A percentile compares a stretch with the other conserved stretches of the same genome.
phyloP scores from a whole-genome alignment of 2,113 vertebrate genomes.

The Engystomops pustulosus region DNA sequence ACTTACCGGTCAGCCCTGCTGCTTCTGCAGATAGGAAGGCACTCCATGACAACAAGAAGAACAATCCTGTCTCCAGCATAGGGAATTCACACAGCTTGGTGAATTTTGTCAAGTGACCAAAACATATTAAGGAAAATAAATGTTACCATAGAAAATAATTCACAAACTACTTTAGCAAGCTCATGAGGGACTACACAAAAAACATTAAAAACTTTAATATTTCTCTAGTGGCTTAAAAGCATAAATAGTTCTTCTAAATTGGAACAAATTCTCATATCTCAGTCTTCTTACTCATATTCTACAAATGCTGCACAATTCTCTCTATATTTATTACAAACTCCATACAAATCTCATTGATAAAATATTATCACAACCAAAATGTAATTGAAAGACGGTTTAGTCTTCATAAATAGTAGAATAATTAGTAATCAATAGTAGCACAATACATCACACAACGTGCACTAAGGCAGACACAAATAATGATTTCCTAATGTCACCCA shows the following conservation, averaged over 20 bases:
- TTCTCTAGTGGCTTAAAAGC: conserved; percentile 37
- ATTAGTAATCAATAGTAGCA: too few relatives aligned
- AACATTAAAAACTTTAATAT: neutral
- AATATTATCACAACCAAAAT: too few relatives aligned
- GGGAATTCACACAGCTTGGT: conserved; percentile 82
- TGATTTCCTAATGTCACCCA: too few relatives aligned
- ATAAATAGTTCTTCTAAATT: neutral
- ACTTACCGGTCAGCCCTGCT: conserved; percentile 80
- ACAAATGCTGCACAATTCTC: neutral
- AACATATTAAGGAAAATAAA: conserved; percentile 74
- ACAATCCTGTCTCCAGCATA: conserved; percentile 81
- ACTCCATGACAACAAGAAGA: conserved; percentile 86
- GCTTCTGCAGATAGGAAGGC: conserved; percentile 86
- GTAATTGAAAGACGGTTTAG: too few relatives aligned
- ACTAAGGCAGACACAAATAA: too few relatives aligned
- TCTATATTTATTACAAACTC: too few relatives aligned
- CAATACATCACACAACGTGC: too few relatives aligned
- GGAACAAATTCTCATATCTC: neutral
- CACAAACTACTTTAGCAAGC: neutral
- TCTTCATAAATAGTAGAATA: too few relatives aligned
- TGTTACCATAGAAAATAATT: neutral
- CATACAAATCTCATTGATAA: too few relatives aligned
- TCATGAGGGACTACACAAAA: neutral
- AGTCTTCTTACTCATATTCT: neutral
- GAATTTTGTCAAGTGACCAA: conserved; percentile 83